A percentile compares a stretch with the other conserved stretches of the same genome.
Evolutionary conservation across 2,797 vertebrate genomes (phyloP).

Genomic region (Enteromius thamalakanensis): DNA sequence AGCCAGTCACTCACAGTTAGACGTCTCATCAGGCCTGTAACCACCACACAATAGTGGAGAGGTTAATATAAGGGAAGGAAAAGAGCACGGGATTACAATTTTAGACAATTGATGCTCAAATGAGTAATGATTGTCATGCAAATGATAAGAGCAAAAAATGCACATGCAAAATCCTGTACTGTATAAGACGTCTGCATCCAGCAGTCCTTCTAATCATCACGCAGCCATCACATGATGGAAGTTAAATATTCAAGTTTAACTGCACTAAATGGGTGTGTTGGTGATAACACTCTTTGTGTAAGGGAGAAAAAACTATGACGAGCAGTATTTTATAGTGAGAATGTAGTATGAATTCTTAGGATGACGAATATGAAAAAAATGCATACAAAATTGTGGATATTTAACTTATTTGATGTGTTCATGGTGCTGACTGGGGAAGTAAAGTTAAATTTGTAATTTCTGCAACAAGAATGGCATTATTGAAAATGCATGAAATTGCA

Average conservation of each 20-base stretch:
- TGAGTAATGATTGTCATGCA: neutral
- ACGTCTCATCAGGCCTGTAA: conserved; percentile 33
- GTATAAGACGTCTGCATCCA: neutral
- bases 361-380: too few relatives aligned
- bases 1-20: conserved; percentile 46
- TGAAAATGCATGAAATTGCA: neutral
- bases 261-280: too few relatives aligned
- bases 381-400: too few relatives aligned
- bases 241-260: too few relatives aligned
- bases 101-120: neutral
- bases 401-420: neutral
- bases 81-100: neutral
- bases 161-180: neutral
- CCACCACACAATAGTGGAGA: conserved; percentile 3
- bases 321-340: too few relatives aligned
- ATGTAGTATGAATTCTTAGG: too few relatives aligned
- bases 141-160: neutral
- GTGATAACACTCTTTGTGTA: too few relatives aligned
- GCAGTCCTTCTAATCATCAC: neutral
- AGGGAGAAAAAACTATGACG: too few relatives aligned
- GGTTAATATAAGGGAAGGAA: conserved; percentile 17
- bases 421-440: neutral
- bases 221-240: neutral
- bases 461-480: neutral
- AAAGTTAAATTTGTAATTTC: neutral